Evolutionary conservation across 1,140 invertebrate species (phyloP).

Genomic region (Heliconius hermathena): DNA sequence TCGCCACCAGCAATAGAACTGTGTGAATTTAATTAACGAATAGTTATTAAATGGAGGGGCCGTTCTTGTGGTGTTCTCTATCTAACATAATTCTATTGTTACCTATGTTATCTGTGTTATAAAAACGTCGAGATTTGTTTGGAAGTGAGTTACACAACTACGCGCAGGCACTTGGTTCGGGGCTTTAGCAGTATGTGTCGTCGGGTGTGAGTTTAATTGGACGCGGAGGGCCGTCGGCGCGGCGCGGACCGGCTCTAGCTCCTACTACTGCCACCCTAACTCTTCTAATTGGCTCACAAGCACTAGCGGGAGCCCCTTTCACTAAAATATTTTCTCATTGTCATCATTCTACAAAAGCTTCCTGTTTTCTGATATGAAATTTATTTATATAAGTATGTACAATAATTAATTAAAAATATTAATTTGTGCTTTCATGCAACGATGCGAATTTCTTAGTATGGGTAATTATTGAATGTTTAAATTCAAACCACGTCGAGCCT

Average conservation of each 20-base stretch:
- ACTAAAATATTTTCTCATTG: constrained; percentile 69
- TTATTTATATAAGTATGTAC: background rate
- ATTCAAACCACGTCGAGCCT: background rate
- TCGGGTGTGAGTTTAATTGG: constrained; percentile 73
- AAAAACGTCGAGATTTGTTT: constrained; percentile 72
- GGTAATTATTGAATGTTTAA: background rate
- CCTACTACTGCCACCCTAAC: constrained; percentile 55
- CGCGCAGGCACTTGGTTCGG: constrained; percentile 60
- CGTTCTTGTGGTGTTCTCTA: constrained; percentile 55
- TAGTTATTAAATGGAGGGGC: constrained; percentile 67
- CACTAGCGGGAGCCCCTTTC: constrained; percentile 70
- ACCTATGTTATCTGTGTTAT: constrained; percentile 53
- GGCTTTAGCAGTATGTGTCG: constrained; percentile 51
- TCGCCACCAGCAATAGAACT: constrained; percentile 52
- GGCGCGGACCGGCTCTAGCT: constrained; percentile 46
- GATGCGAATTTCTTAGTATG: background rate
- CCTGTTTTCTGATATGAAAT: constrained; percentile 26
- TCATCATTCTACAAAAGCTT: constrained; percentile 58
- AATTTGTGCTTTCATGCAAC: background rate
- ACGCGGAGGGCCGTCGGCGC: constrained; percentile 55
- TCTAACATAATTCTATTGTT: constrained; percentile 78
- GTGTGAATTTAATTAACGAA: constrained; percentile 79
- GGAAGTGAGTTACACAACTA: constrained; percentile 77
- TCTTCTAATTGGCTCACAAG: constrained; percentile 76
- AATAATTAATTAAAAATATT: background rate